Conservation (phyloP, 2,797 vertebrate genomes). For the Sebastolobus alascanus region DNA sequence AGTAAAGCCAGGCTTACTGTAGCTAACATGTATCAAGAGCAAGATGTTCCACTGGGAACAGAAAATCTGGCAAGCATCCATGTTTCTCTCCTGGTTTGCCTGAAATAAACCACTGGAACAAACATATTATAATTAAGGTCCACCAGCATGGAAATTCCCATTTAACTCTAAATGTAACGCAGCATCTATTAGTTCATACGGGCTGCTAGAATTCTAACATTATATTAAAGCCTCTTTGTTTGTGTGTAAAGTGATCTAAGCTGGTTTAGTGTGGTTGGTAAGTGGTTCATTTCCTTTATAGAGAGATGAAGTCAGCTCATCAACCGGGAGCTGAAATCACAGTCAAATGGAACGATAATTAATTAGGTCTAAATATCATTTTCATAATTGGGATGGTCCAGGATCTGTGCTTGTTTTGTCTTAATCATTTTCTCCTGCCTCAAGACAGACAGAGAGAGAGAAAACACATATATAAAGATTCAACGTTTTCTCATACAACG, state of each 20-base stretch:
- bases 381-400: constrained; percentile 30
- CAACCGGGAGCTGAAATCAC: constrained; percentile 29
- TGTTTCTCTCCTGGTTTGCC: constrained; percentile 7
- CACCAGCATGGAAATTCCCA: constrained; percentile 12
- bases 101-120: constrained; percentile 28
- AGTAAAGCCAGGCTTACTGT: constrained; percentile 1
- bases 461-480: not conserved
- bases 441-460: not conserved
- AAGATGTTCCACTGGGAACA: not conserved
- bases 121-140: constrained; percentile 15
- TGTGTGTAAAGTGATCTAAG: not conserved
- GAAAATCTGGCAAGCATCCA: constrained; percentile 9
- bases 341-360: constrained; percentile 47
- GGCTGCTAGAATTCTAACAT: not conserved
- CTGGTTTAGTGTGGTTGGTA: not conserved
- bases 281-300: constrained; percentile 33
- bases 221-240: not conserved
- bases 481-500: too few species aligned
- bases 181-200: not conserved
- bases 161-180: not conserved
- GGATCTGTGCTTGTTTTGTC: constrained; percentile 23
- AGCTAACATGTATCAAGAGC: not conserved
- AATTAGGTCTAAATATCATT: constrained; percentile 48
- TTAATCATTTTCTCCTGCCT: not conserved
- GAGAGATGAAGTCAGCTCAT: constrained; percentile 29